A percentile compares a stretch with the other conserved stretches of the same genome.
Evolutionary conservation across 2,113 vertebrate species (phyloP).

Genomic region (Martes martes): DNA sequence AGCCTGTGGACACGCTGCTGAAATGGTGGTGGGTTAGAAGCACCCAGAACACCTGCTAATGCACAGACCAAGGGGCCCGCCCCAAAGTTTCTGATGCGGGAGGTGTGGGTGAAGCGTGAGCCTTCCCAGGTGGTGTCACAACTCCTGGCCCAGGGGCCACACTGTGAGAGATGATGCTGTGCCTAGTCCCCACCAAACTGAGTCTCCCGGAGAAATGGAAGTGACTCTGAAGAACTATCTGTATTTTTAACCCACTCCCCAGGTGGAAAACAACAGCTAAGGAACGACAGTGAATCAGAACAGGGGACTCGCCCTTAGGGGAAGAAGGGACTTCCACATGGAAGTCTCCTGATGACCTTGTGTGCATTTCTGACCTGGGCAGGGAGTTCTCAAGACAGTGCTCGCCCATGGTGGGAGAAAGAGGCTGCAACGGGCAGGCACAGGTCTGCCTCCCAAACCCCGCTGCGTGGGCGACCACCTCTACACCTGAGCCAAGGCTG

Average conservation of each 20-base stretch:
- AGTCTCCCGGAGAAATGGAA: not conserved
- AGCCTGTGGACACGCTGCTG: not conserved
- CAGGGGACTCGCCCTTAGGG: accelerated
- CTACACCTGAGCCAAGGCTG: no score
- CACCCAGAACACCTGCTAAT: not conserved
- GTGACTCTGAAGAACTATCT: not conserved
- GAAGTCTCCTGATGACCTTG: not conserved
- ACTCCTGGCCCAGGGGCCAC: not conserved
- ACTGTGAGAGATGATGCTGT: accelerated
- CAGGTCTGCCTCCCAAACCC: not conserved
- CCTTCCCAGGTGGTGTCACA: not conserved
- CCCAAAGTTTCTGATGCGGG: not conserved
- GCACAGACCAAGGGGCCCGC: accelerated
- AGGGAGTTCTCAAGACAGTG: no score
- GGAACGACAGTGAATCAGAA: not conserved
- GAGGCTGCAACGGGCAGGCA: not conserved
- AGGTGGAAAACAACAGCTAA: no score
- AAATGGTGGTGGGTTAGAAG: not conserved
- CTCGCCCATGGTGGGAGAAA: not conserved
- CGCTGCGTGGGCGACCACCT: not conserved
- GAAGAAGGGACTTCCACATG: not conserved
- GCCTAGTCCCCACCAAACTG: not conserved
- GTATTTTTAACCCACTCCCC: not conserved
- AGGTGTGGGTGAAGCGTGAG: no score
- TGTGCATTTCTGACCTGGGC: not conserved